Evolutionary conservation across 2,888 invertebrate species (phyloP).

Genomic region (Pollenia labialis): DNA sequence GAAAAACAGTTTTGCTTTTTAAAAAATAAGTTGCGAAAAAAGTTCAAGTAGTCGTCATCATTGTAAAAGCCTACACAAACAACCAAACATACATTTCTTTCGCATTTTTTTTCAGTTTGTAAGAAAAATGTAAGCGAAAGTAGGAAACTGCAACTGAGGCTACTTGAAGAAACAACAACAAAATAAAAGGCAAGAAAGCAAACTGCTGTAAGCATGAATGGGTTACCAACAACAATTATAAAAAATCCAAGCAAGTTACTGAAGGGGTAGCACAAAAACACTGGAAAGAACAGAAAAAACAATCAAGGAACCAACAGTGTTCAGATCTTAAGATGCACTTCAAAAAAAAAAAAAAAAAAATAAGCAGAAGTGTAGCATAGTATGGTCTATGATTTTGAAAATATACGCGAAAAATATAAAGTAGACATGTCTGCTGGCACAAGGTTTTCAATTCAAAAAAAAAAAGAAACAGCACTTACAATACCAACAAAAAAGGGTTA

Average conservation of each 20-base stretch:
- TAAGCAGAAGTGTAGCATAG: conserved; percentile 59
- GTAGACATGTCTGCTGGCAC: conserved; percentile 74
- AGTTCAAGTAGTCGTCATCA: conserved; percentile 61
- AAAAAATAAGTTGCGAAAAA: conserved; percentile 33
- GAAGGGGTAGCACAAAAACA: conserved; percentile 26
- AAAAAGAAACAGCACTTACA: conserved; percentile 6
- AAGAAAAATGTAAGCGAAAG: conserved; percentile 59
- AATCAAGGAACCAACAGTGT: conserved; percentile 47
- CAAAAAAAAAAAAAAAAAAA: conserved; percentile 20
- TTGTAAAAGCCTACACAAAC: conserved; percentile 32
- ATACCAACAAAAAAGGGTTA: conserved; percentile 58
- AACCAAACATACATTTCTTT: conserved; percentile 41
- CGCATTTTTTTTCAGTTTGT: conserved; percentile 33
- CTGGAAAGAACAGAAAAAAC: background rate
- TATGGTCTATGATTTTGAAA: conserved; percentile 70
- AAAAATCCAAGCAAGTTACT: conserved; percentile 1
- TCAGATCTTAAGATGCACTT: conserved; percentile 70
- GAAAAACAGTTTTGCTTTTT: conserved; percentile 50
- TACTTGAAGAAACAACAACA: conserved; percentile 72
- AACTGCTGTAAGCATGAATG: conserved; percentile 71
- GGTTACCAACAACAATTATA: conserved; percentile 63
- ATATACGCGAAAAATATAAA: conserved; percentile 43
- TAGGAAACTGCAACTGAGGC: conserved; percentile 71
- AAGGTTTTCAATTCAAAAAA: conserved; percentile 48
- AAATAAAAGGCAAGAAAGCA: conserved; percentile 62